Evolutionary conservation across 37 sponge, comb jelly and placozoan species (phyloP), one percentile per base, ranked within the genome.

Genomic region (Tethya wilhelma): DNA sequence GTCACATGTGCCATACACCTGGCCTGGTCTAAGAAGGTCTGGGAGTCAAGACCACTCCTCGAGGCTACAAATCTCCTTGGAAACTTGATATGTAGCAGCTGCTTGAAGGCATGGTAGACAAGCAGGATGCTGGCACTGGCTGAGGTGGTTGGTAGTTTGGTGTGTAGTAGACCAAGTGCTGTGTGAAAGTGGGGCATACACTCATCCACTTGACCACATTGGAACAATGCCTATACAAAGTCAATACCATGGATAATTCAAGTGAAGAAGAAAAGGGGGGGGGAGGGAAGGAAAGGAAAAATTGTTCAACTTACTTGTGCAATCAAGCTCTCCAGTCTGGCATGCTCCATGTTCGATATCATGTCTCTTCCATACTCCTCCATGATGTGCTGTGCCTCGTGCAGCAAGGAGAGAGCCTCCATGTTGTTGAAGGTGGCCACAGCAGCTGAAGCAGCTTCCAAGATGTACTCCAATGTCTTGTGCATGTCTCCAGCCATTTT

Each of bases 371-470:
- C 59, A 2, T 65, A 17, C 0, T 65, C 23, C 25, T 72, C 32
- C 39, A 82, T 41, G 19, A 90, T 58, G 72, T 80, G 38, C 67
- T 74, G 45, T 0, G 91, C 91, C 53, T 90, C 87, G 8, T 90
- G 69, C 20, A 94, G 85, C 6, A 90, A 59, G 22, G 91, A 72
- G 38, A 87, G 67, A 22, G 95, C 95, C 40, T 94, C 91, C 84
- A 94, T 74, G 68, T 90, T 90, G 49, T 85, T 85, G 78, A 71
- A 79, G 8, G 84, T 87, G 38, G 74, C 55, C 38, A 87, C 71
- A 8, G 91, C 88, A 31, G 95, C 91, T 32, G 79, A 53, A 1
- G 68, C 95, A n/a, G 91, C 87, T 56, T 94, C 88, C 17, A 88
- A 78, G 59, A 89, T 80, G 65, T 88, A 89, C 33, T 78, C 71